Percentiles rank a stretch among this genome's conserved stretches.
These are phyloP conservation scores for Nomada hirtipes DNA, from an alignment of 2,888 invertebrate genomes.

Conservation along the genomic window DNA sequence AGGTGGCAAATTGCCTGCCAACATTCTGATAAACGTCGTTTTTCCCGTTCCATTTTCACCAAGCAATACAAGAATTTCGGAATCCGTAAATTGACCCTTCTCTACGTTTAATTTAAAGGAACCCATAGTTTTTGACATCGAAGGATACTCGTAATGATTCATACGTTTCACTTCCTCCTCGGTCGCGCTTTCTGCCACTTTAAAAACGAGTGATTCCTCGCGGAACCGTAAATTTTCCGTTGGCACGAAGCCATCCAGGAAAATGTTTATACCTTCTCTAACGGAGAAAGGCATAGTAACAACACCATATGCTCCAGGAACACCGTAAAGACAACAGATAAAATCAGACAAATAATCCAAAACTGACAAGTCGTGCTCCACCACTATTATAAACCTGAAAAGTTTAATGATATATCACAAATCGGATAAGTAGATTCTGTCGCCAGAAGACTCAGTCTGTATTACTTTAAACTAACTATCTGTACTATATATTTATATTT, in stretches of 20 bases:
- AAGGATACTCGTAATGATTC: constrained; percentile 98
- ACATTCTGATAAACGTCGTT: constrained; percentile 99
- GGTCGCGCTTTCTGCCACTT: constrained; percentile 98
- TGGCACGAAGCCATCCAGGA: constrained; percentile 99
- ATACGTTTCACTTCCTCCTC: constrained; percentile 99
- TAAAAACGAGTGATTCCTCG: constrained; percentile 98
- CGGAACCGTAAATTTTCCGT: constrained; percentile 99
- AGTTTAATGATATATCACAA: constrained; percentile 14
- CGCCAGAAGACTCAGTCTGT: too few species aligned
- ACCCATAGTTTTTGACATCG: constrained; percentile 95
- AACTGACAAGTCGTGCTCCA: constrained; percentile 99
- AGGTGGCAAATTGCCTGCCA: constrained; percentile 97
- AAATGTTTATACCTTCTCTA: constrained; percentile 99
- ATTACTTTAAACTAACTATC: not conserved
- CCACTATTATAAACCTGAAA: constrained; percentile 97
- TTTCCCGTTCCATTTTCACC: constrained; percentile 99
- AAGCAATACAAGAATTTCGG: constrained; percentile 98
- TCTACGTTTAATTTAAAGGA: constrained; percentile 92
- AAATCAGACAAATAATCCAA: constrained; percentile 99
- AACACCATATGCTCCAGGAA: constrained; percentile 99
- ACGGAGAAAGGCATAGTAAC: constrained; percentile 99
- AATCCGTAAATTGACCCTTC: constrained; percentile 98
- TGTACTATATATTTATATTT: constrained; percentile 85
- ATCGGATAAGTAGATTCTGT: not conserved
- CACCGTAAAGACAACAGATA: constrained; percentile 99